phyloP scores from a whole-genome alignment of 2,797 vertebrate species.

The Gymnoscopelus braueri region DNA sequence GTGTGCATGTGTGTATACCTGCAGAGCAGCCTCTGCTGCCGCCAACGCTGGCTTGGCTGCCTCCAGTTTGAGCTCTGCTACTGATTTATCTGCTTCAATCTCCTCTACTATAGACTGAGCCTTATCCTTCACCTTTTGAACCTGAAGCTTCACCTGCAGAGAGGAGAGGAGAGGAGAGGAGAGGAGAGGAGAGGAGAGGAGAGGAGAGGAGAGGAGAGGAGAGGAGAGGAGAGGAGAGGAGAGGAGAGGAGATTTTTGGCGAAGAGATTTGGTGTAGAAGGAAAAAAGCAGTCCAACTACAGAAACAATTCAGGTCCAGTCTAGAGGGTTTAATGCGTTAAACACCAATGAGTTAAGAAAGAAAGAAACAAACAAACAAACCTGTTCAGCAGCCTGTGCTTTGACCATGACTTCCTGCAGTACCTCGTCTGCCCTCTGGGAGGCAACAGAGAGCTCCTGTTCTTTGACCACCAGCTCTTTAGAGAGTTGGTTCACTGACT shows the following conservation, averaged over 20 bases:
- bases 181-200: not conserved
- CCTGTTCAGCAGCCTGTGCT: slow-evolving; percentile 84
- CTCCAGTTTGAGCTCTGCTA: slow-evolving; percentile 84
- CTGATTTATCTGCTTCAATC: slow-evolving; percentile 83
- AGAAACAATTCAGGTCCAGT: too few relatives aligned
- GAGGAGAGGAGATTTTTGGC: too few relatives aligned
- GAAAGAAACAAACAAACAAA: too few relatives aligned
- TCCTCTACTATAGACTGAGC: slow-evolving; percentile 88
- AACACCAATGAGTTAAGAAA: too few relatives aligned
- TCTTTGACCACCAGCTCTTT: slow-evolving; percentile 82
- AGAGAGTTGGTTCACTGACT: slow-evolving; percentile 83
- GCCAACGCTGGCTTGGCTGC: slow-evolving; percentile 85
- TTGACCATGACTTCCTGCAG: slow-evolving; percentile 83
- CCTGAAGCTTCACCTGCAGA: slow-evolving; percentile 82
- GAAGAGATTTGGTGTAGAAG: not conserved
- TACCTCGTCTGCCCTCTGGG: slow-evolving; percentile 81
- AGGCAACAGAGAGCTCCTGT: slow-evolving; percentile 83
- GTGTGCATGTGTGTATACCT: slow-evolving; percentile 67
- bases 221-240: not conserved
- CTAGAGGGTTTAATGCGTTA: too few relatives aligned
- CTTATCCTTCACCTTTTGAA: slow-evolving; percentile 88
- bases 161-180: not conserved
- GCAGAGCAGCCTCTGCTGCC: slow-evolving; percentile 83
- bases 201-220: not conserved
- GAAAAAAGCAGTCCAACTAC: too few relatives aligned